A percentile compares a stretch with the other conserved stretches of the same genome.
Conservation (phyloP, 2,113 vertebrate species). For the Corythoichthys haematopterus region DNA sequence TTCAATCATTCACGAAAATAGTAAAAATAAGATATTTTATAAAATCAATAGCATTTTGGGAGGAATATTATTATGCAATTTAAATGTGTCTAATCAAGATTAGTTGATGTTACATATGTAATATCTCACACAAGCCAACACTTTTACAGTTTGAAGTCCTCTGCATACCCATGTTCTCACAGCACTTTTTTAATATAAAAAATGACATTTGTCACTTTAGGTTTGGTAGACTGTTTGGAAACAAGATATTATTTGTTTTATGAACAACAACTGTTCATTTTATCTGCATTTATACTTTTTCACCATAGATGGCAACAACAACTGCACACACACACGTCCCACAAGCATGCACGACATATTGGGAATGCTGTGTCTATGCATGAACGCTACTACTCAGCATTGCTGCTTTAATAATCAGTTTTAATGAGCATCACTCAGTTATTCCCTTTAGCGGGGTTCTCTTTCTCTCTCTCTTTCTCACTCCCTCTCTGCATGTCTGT, state of each 20-base stretch:
- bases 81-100: too few relatives aligned
- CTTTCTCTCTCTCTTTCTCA: conserved; percentile 40
- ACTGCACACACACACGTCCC: conserved; percentile 15
- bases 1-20: too few relatives aligned
- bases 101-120: too few relatives aligned
- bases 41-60: too few relatives aligned
- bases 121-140: too few relatives aligned
- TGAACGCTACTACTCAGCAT: conserved; percentile 58
- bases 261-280: conserved; percentile 30
- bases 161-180: conserved; percentile 18
- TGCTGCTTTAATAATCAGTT: conserved; percentile 78
- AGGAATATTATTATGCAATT: too few relatives aligned
- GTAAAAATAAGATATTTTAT: too few relatives aligned
- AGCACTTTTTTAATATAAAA: conserved; percentile 6
- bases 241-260: conserved; percentile 26
- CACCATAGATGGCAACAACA: conserved; percentile 28
- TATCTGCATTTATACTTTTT: conserved; percentile 11
- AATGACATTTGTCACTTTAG: conserved; percentile 9
- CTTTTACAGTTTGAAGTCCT: background rate
- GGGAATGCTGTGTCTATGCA: conserved; percentile 52
- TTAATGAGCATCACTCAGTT: conserved; percentile 74
- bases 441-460: conserved; percentile 66
- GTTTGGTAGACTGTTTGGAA: conserved; percentile 1
- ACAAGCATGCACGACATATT: conserved; percentile 26
- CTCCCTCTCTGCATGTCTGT: conserved; percentile 33